Conservation (phyloP, 64 coral and sea anemone species). For the Trachythela sp. region DNA sequence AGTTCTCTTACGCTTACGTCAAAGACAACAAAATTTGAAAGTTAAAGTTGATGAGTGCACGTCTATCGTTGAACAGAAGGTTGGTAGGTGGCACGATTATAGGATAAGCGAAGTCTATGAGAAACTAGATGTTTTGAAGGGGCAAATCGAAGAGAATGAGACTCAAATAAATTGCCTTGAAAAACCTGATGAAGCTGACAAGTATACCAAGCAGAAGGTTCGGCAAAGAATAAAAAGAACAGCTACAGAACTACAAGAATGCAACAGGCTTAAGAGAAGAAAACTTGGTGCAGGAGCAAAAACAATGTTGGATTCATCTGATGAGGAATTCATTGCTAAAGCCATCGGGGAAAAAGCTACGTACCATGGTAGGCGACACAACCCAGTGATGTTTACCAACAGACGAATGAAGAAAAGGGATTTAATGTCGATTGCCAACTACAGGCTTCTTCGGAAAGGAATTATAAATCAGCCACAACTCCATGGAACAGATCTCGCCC, state of each 20-base stretch:
- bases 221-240: not conserved
- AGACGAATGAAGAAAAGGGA: constrained; percentile 27
- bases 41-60: constrained; percentile 39
- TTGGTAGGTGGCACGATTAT: constrained; percentile 42
- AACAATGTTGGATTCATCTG: not conserved
- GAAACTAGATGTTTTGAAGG: constrained; percentile 39
- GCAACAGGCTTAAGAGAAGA: not conserved
- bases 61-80: constrained; percentile 38
- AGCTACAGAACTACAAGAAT: constrained; percentile 37
- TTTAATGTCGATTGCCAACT: constrained; percentile 25
- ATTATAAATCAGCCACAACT: constrained; percentile 37
- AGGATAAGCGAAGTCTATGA: constrained; percentile 33
- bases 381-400: constrained; percentile 12
- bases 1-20: constrained; percentile 15
- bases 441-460: constrained; percentile 28
- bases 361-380: constrained; percentile 17
- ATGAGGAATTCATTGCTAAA: constrained; percentile 25
- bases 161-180: constrained; percentile 33
- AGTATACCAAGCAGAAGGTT: constrained; percentile 21
- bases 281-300: not conserved
- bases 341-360: constrained; percentile 21
- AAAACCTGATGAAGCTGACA: constrained; percentile 39
- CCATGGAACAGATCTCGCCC: constrained; percentile 47
- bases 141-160: constrained; percentile 39
- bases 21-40: too few species aligned